These are phyloP conservation scores for Macrobrachium rosenbergii DNA, from an alignment of 1,140 invertebrate genomes.

Conservation along the genomic window DNA sequence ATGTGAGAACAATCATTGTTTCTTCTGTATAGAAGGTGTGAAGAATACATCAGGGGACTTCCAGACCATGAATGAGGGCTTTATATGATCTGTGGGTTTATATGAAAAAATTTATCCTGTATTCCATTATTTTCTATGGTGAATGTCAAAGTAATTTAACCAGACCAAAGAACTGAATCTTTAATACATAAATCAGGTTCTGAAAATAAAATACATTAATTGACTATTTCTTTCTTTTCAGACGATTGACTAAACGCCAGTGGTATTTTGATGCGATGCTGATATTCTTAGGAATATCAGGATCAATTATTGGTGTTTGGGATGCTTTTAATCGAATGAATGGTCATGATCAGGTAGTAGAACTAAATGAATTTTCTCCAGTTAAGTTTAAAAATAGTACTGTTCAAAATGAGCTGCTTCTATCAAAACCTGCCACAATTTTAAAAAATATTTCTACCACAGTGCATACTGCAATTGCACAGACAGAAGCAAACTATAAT, in stretches of 20 bases:
- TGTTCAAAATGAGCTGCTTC: too few relatives aligned
- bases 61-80: too few relatives aligned
- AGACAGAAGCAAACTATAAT: too few relatives aligned
- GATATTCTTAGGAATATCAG: slow-evolving; percentile 69
- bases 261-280: slow-evolving; percentile 69
- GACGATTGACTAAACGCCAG: slow-evolving; percentile 68
- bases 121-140: background rate
- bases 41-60: too few relatives aligned
- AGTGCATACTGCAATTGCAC: too few relatives aligned
- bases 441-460: too few relatives aligned
- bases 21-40: too few relatives aligned
- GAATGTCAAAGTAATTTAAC: background rate
- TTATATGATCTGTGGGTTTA: too few relatives aligned
- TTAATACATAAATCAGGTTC: background rate
- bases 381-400: slow-evolving; percentile 1
- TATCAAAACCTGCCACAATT: too few relatives aligned
- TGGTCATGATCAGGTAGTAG: slow-evolving; percentile 46
- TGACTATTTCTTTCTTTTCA: slow-evolving; percentile 18
- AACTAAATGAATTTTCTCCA: slow-evolving; percentile 58
- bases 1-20: too few relatives aligned
- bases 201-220: background rate
- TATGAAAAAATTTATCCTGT: background rate
- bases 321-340: slow-evolving; percentile 66
- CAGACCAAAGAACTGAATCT: background rate
- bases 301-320: slow-evolving; percentile 68